phyloP scores from a whole-genome alignment of 2,113 vertebrate species.

The Castor canadensis region DNA sequence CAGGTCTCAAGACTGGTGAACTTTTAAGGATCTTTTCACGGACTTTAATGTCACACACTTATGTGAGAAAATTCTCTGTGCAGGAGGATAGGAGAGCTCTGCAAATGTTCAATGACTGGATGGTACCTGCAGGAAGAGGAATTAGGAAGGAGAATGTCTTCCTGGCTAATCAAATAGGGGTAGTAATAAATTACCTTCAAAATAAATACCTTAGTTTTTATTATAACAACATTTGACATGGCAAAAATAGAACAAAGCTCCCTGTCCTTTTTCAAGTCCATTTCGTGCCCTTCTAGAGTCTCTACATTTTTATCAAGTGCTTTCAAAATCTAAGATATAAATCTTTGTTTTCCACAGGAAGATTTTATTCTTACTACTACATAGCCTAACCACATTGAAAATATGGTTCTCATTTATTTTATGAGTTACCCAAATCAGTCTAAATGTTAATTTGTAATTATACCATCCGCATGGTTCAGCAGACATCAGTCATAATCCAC shows the following conservation, averaged over 20 bases:
- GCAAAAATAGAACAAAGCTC: not conserved
- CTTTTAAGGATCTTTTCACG: not conserved
- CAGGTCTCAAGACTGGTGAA: not conserved
- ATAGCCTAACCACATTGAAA: constrained; percentile 44
- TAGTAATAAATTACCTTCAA: not conserved
- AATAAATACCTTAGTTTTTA: not conserved
- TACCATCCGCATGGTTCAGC: constrained; percentile 58
- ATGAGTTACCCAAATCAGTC: constrained; percentile 66
- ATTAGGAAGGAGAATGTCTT: not conserved
- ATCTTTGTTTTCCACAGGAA: not conserved
- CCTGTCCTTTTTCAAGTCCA: not conserved
- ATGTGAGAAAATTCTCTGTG: not conserved
- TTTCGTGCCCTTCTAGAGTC: not conserved
- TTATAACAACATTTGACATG: not conserved
- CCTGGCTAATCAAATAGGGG: not conserved
- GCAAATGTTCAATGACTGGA: not conserved
- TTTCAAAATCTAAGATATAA: not conserved
- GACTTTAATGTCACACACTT: not conserved
- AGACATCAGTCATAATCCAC: constrained; percentile 64
- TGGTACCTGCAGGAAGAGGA: not conserved
- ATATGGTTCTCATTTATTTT: constrained; percentile 42
- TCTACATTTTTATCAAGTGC: not conserved
- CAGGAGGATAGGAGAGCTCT: not conserved
- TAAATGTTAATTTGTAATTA: constrained; percentile 45
- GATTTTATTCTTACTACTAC: constrained; percentile 56